Base-by-base conservation (phyloP, 2,888 invertebrate genomes). In the Eremobia ochroleuca region DNA sequence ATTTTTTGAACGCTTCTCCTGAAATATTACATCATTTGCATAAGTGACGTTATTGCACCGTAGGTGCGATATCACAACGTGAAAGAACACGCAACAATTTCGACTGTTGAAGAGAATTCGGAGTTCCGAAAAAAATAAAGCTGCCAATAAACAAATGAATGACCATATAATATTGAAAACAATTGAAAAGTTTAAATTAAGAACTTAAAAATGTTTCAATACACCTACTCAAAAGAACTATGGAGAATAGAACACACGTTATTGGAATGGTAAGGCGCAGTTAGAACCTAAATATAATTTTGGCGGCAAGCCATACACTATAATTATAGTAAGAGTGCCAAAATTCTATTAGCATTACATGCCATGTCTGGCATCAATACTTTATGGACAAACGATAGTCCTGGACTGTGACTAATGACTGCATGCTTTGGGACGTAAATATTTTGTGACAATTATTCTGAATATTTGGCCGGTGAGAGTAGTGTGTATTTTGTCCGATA, bases 301-400 rank as follows among this genome's bases (percentile, higher is more conserved):
- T 96, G 96, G 96, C 96, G 82, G 74, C 58, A 76, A 89, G 94
- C 96, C 96, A 95, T 90, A 82, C 82, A 83, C 92, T 94, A 94
- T 94, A 94, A 95, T 95, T 94, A 95, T 92, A 90, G 88, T 76
- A 81, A 91, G 94, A 95, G 95, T 94, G 96, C 95, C 96, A 96
- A 96, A 94, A 94, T 92, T 94, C 92, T 94, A 91, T 90, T 83
- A 89, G 87, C 90, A 87, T 80, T 76, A 91, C 91, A 91, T 93
- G 88, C 94, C 93, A 89, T 92, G 90, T 91, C 90, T 89, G 92
- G 92, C 90, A 88, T 89, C 88, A 89, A 86, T 87, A 72, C 81
- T 87, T 81, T 84, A 86, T 87, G 85, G 76, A 64, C 76, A 72
- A 77, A n/a, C 25, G 3, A 46, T 55, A 43, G 43, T 78, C 68